Percentiles rank a stretch among this genome's conserved stretches.
These are phyloP conservation scores for Mixornis gularis DNA, from an alignment of 2,113 vertebrate genomes.

Conservation along the genomic window DNA sequence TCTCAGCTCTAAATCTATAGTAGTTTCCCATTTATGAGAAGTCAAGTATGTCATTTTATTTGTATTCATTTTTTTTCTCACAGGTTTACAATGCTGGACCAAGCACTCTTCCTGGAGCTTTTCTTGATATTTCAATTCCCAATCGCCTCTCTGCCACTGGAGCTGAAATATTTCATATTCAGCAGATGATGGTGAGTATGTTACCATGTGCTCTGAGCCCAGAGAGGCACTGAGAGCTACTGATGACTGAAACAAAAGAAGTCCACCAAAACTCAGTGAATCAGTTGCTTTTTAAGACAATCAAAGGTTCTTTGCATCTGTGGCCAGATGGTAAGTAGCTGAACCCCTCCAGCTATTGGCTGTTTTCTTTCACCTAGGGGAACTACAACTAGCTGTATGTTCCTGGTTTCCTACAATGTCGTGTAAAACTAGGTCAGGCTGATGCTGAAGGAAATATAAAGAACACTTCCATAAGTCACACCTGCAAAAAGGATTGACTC, in stretches of 20 bases:
- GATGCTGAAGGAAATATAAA: background rate
- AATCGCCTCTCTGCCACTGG: constrained; percentile 84
- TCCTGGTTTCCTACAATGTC: background rate
- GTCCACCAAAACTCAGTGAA: background rate
- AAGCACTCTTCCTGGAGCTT: constrained; percentile 88
- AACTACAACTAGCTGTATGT: background rate
- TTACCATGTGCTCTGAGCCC: background rate
- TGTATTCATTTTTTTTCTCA: background rate
- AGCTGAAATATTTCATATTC: constrained; percentile 88
- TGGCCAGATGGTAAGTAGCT: background rate
- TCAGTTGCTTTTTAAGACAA: background rate
- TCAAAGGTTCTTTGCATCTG: background rate
- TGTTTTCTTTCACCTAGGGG: background rate
- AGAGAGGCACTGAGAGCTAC: background rate
- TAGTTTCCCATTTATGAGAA: background rate
- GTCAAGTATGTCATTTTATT: background rate
- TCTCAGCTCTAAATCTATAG: background rate
- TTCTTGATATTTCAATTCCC: constrained; percentile 88
- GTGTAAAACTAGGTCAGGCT: background rate
- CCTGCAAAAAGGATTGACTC: background rate
- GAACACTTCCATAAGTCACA: background rate
- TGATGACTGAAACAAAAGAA: background rate
- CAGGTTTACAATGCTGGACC: constrained; percentile 97
- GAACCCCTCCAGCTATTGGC: background rate
- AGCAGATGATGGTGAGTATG: constrained; percentile 84